phyloP scores from a whole-genome alignment of 2,888 invertebrate genomes.

The Drosophila pseudotakahashii region DNA sequence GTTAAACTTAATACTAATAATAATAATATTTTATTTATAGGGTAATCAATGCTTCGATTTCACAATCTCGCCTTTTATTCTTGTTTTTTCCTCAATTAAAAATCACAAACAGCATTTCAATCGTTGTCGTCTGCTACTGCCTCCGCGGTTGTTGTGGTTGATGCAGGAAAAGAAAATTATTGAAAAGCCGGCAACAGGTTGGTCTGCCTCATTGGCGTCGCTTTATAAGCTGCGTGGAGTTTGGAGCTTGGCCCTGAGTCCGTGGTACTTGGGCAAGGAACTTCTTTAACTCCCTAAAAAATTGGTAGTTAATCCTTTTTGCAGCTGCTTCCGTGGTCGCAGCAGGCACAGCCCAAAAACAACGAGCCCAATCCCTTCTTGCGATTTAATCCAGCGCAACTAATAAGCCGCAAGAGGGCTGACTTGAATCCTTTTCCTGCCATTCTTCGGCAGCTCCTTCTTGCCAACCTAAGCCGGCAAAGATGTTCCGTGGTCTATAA shows the following conservation, averaged over 20 bases:
- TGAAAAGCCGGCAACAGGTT: constrained; percentile 65
- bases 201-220: constrained; percentile 42
- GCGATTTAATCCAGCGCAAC: constrained; percentile 74
- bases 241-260: constrained; percentile 18
- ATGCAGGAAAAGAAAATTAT: constrained; percentile 65
- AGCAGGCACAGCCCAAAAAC: constrained; percentile 23
- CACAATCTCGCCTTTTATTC: constrained; percentile 2
- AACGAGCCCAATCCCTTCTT: constrained; percentile 50
- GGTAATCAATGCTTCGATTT: constrained; percentile 29
- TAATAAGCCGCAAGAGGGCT: constrained; percentile 70
- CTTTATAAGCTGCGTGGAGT: constrained; percentile 33
- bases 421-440: constrained; percentile 67
- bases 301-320: constrained; percentile 29
- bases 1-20: too few relatives aligned
- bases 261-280: constrained; percentile 6
- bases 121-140: constrained; percentile 44
- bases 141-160: constrained; percentile 28
- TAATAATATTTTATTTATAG: not conserved
- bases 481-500: constrained; percentile 53
- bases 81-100: constrained; percentile 71
- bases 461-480: constrained; percentile 43
- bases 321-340: constrained; percentile 71
- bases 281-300: not conserved
- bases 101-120: constrained; percentile 70
- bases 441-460: constrained; percentile 22